Conservation (phyloP, 2,113 vertebrate genomes). For the Odobenus rosmarus region DNA sequence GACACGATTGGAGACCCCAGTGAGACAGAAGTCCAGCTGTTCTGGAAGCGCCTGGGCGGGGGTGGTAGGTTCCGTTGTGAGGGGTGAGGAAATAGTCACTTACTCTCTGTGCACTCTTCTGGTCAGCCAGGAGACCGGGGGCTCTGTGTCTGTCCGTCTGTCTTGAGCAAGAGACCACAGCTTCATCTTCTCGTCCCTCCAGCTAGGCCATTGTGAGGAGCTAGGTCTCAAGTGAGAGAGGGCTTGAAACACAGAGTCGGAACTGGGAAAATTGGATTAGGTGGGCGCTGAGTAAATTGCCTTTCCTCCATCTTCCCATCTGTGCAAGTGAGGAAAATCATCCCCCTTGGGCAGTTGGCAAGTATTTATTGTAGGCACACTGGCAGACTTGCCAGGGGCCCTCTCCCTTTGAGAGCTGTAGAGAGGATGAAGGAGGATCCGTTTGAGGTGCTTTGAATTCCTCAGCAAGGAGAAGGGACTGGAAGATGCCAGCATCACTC, state of each 20-base stretch:
- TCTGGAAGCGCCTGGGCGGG: accelerated
- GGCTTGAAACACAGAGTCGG: not conserved
- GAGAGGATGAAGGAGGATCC: not conserved
- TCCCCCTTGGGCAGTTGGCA: not conserved
- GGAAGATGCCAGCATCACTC: not conserved
- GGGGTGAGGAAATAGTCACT: not conserved
- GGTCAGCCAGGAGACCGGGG: not conserved
- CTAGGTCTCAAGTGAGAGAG: not conserved
- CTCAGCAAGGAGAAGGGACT: constrained; percentile 5
- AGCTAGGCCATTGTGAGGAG: not conserved
- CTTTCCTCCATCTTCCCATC: not conserved
- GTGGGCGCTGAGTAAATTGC: not conserved
- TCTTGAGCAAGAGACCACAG: not conserved
- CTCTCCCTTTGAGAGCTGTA: not conserved
- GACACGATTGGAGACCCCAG: accelerated
- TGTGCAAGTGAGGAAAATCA: not conserved
- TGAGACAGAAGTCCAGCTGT: not conserved
- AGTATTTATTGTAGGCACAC: not conserved
- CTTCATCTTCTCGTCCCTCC: not conserved
- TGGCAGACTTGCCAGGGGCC: not conserved
- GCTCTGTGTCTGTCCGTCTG: not conserved
- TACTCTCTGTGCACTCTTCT: not conserved
- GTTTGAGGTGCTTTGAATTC: constrained; percentile 15
- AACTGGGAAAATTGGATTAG: not conserved
- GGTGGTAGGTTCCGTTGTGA: not conserved